Percentiles rank a stretch among this genome's conserved stretches.
Evolutionary conservation across 2,113 vertebrate genomes (phyloP).

Genomic region (Callorhinus ursinus): DNA sequence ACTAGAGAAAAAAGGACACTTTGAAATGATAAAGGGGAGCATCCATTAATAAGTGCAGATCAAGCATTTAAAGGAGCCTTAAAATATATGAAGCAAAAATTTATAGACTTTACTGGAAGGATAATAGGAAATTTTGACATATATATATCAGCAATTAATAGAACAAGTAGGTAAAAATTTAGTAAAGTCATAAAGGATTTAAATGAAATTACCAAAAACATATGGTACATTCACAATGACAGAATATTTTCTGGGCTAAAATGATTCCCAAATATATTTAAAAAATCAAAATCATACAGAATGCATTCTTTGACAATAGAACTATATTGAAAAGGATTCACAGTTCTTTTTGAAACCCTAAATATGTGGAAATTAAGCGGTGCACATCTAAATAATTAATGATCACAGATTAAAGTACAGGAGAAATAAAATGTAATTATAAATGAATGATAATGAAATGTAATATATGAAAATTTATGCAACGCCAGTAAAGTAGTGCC

Average conservation of each 20-base stretch:
- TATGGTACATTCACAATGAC: not conserved
- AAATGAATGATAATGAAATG: not conserved
- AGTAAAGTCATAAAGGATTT: not conserved
- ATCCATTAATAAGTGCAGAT: not conserved
- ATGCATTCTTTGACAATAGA: not conserved
- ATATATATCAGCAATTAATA: not conserved
- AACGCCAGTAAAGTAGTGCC: not conserved
- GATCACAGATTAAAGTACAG: not conserved
- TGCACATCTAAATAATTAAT: not conserved
- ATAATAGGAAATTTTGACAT: not conserved
- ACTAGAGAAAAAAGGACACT: not conserved
- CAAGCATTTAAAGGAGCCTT: not conserved
- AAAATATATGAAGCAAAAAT: not conserved
- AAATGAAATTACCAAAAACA: not conserved
- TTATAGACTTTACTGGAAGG: not conserved
- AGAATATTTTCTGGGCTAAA: not conserved
- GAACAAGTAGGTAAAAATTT: not conserved
- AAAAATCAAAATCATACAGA: not conserved
- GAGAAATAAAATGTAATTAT: not conserved
- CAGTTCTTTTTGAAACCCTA: not conserved
- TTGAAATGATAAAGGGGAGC: not conserved
- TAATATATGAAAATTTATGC: not conserved
- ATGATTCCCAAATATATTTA: not conserved
- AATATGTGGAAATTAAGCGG: not conserved
- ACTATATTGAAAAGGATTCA: not conserved